These are phyloP conservation scores for Asteroscopus sphinx DNA, from an alignment of 2,888 invertebrate genomes.

Conservation along the genomic window DNA sequence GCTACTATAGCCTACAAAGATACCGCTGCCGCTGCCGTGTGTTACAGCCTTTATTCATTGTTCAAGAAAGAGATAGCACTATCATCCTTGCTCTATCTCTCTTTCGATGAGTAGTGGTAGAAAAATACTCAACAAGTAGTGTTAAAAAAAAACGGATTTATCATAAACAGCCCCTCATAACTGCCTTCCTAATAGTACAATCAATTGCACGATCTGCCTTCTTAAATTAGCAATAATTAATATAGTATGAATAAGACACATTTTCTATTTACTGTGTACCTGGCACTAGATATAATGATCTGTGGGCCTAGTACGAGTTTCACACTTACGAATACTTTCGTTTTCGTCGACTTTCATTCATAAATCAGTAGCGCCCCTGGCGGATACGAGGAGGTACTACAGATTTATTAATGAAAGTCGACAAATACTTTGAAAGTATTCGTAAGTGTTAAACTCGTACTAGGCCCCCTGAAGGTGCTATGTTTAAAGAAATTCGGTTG, in stretches of 20 bases:
- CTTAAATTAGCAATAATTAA: slow-evolving; percentile 47
- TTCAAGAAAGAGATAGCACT: slow-evolving; percentile 8
- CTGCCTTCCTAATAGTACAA: slow-evolving; percentile 43
- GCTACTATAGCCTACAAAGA: too few relatives aligned
- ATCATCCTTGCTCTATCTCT: background rate
- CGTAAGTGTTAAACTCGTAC: too few relatives aligned
- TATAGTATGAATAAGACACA: slow-evolving; percentile 26
- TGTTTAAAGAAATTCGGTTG: slow-evolving; percentile 52
- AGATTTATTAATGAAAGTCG: too few relatives aligned
- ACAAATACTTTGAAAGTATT: too few relatives aligned
- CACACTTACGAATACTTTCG: too few relatives aligned
- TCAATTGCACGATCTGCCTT: slow-evolving; percentile 45
- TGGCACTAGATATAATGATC: slow-evolving; percentile 57
- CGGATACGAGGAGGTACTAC: too few relatives aligned
- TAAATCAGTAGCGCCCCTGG: too few relatives aligned
- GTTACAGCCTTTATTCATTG: too few relatives aligned
- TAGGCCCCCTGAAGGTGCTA: slow-evolving; percentile 72
- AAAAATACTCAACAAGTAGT: slow-evolving; percentile 14
- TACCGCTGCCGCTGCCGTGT: too few relatives aligned
- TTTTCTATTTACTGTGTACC: slow-evolving; percentile 37
- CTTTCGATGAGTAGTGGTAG: background rate
- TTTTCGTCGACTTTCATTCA: too few relatives aligned
- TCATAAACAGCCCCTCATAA: background rate
- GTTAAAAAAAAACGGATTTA: background rate
- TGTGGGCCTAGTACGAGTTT: too few relatives aligned